Base-by-base conservation (phyloP, 2,888 invertebrate species). In the Euplagia quadripunctaria region DNA sequence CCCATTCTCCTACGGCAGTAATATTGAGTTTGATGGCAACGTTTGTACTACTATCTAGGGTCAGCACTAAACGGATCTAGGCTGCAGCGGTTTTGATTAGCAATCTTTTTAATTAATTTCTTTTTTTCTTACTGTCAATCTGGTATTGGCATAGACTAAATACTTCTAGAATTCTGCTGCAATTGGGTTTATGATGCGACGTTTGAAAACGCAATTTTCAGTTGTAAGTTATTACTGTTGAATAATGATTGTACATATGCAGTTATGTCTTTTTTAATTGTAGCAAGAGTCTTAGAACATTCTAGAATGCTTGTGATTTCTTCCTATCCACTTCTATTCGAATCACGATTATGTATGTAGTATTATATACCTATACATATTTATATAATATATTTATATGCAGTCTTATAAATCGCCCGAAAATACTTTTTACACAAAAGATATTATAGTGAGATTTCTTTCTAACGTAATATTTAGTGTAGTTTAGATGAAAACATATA, bases 21-120 rank as follows among this genome's bases (percentile, higher is more conserved):
- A 92, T 81, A 89, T 94, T 20, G 94, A 96, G 78, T 93, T 95
- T 75, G 94, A 96, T 72, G 94, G 93, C 0, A 95, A 95, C 83
- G 93, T 92, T 3, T 96, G 96, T 80, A 93, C 94, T 43, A 92
- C 94, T 64, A 93, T 95, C 87, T 96, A 93, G 87, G 68, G 70
- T 11, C 31, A 5, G 42, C 42, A n/a, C 12, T 71, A 66, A 68
- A 43, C 68, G 65, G 71, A 20, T 72, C 55, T 73, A 71, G 68
- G 68, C 1, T 0, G 46, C 69, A 69, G 69, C 68, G 31, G 41
- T 51, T 46, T 66, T 8, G 49, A 46, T 49, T 9, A 8, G 5
- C 17, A 64, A 64, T 66, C 63, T 12, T 67, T 63, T 9, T 43
- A n/a, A 65, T 58, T 51, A 2, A 14, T 20, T 43, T 20, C n/a